These are phyloP conservation scores for Caenorhabditis sp. DNA, from an alignment of 2,888 invertebrate genomes.

Conservation along the genomic window DNA sequence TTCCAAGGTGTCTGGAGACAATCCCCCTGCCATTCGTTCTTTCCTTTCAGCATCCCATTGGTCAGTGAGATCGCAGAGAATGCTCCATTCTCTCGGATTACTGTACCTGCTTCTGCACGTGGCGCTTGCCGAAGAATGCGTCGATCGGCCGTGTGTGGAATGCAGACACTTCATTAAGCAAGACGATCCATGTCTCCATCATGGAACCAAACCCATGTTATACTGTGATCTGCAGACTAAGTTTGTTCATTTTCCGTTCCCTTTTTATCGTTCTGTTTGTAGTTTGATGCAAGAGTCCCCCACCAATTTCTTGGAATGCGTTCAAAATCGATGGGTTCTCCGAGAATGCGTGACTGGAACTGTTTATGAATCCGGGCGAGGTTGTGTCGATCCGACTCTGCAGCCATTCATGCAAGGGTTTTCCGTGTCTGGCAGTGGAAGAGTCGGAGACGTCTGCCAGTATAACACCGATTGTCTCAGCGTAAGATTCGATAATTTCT, in stretches of 20 bases:
- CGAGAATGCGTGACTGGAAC: conserved; percentile 63
- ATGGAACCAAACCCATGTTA: conserved; percentile 51
- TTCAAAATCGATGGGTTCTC: conserved; percentile 45
- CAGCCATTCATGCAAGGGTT: conserved; percentile 68
- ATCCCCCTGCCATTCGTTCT: conserved; percentile 25
- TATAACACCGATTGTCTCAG: conserved; percentile 71
- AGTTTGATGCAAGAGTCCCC: conserved; percentile 59
- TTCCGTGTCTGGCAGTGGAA: conserved; percentile 68
- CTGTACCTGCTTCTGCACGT: conserved; percentile 32
- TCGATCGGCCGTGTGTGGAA: conserved; percentile 58
- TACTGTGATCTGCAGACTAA: conserved; percentile 53
- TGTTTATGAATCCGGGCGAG: conserved; percentile 56
- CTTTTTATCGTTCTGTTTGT: not conserved
- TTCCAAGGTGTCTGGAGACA: conserved; percentile 10
- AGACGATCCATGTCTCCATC: conserved; percentile 58
- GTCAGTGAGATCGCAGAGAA: conserved; percentile 20
- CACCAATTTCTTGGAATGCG: conserved; percentile 59
- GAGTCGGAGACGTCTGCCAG: conserved; percentile 68
- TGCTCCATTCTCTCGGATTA: conserved; percentile 49
- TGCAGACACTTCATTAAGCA: conserved; percentile 53
- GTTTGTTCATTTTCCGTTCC: conserved; percentile 20
- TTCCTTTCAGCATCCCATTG: not conserved
- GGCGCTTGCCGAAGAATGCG: conserved; percentile 52
- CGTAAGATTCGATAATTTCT: conserved; percentile 18
- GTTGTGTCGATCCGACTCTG: conserved; percentile 68